A percentile compares a stretch with the other conserved stretches of the same genome.
Conservation (phyloP, 2,113 vertebrate species). For the Pelecanus crispus region DNA sequence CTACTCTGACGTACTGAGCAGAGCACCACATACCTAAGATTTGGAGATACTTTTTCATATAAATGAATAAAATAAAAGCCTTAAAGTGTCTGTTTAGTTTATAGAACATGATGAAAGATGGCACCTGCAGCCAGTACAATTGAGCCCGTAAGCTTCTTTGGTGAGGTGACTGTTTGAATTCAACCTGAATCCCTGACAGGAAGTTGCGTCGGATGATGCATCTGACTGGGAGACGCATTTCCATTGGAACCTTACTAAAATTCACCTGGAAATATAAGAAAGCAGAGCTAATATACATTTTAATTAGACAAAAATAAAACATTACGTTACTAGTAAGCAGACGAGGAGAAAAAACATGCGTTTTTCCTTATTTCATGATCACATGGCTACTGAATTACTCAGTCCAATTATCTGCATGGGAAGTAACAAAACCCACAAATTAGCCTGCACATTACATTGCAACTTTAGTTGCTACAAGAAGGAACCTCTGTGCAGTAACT, state of each 20-base stretch:
- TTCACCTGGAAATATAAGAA: conserved; percentile 76
- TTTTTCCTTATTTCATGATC: background rate
- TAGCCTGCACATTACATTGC: too few relatives aligned
- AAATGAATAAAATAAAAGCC: background rate
- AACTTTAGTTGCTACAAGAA: background rate
- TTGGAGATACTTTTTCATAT: background rate
- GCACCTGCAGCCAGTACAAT: conserved; percentile 94
- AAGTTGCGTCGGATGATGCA: conserved; percentile 89
- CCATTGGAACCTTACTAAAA: conserved; percentile 80
- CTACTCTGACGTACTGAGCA: accelerated
- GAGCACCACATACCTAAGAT: background rate
- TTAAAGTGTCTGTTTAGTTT: conserved; percentile 55
- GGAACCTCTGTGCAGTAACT: background rate
- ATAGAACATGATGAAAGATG: background rate
- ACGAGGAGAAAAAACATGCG: background rate
- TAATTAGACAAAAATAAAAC: background rate
- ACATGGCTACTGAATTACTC: background rate
- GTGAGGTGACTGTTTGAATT: conserved; percentile 91
- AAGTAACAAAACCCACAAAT: background rate
- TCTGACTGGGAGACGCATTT: conserved; percentile 82
- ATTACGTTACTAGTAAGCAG: background rate
- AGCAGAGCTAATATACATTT: background rate
- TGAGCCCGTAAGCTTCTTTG: conserved; percentile 91
- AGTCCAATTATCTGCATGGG: background rate
- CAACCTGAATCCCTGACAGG: conserved; percentile 89